phyloP scores from a whole-genome alignment of 1,140 invertebrate species.

The Zaprionus gabonicus region DNA sequence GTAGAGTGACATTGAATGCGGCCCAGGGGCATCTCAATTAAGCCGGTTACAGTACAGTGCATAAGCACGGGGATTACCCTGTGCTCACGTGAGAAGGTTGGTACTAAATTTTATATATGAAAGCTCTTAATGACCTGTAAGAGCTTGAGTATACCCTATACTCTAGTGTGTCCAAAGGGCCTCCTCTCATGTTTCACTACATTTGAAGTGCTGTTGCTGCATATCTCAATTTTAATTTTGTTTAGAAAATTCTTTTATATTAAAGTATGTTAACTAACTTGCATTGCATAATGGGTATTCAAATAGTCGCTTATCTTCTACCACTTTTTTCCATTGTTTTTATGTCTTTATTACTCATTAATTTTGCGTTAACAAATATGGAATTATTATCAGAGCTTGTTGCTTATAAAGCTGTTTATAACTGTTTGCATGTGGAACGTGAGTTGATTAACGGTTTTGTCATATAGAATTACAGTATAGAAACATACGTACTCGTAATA shows the following conservation, averaged over 20 bases:
- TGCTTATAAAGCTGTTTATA: constrained; percentile 21
- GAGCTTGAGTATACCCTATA: constrained; percentile 4
- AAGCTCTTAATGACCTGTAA: background rate
- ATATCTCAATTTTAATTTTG: background rate
- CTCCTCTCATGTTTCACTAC: too few species aligned
- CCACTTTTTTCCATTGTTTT: background rate
- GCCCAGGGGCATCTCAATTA: constrained; percentile 52
- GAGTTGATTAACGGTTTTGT: constrained; percentile 17
- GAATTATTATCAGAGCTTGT: constrained; percentile 21
- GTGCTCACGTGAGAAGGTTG: background rate
- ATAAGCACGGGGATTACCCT: constrained; percentile 12
- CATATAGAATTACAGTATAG: background rate
- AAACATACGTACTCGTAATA: background rate
- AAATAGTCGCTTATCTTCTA: background rate
- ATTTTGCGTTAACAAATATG: constrained; percentile 34
- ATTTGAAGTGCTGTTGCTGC: background rate
- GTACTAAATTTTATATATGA: background rate
- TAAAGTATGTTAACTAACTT: too few species aligned
- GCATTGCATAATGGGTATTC: background rate
- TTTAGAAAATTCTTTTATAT: background rate
- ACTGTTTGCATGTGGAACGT: constrained; percentile 24
- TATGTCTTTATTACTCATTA: constrained; percentile 33
- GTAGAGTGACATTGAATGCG: constrained; percentile 17
- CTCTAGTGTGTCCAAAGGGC: background rate
- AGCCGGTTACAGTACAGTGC: constrained; percentile 27